phyloP scores from a whole-genome alignment of 2,113 vertebrate genomes.

The Pristiophorus japonicus region DNA sequence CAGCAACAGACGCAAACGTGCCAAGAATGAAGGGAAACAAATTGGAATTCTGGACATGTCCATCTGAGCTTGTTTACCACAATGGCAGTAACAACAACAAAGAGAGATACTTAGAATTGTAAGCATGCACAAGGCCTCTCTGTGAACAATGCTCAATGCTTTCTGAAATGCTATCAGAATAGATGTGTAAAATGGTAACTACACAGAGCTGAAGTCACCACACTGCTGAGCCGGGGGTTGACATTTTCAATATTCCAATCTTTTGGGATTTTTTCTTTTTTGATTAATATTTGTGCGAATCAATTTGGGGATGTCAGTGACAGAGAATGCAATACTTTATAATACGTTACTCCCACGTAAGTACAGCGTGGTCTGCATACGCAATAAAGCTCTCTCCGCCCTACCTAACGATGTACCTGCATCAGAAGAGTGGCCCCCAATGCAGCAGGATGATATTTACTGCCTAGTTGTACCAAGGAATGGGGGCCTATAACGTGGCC shows the following conservation, averaged over 20 bases:
- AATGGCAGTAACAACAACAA: slow-evolving; percentile 13
- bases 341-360: no score
- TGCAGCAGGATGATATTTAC: not conserved
- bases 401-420: not conserved
- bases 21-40: slow-evolving; percentile 16
- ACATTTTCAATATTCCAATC: not conserved
- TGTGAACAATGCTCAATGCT: not conserved
- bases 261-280: not conserved
- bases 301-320: not conserved
- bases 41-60: slow-evolving; percentile 24
- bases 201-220: not conserved
- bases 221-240: not conserved
- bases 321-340: not conserved
- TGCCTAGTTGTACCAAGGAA: not conserved
- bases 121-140: not conserved
- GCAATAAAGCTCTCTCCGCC: not conserved
- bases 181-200: not conserved
- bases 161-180: not conserved
- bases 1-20: not conserved
- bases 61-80: not conserved
- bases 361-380: no score
- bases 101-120: not conserved
- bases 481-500: not conserved
- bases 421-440: not conserved
- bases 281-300: not conserved